Evolutionary conservation across 2,797 vertebrate species (phyloP).

Genomic region (Cossypha heuglini): DNA sequence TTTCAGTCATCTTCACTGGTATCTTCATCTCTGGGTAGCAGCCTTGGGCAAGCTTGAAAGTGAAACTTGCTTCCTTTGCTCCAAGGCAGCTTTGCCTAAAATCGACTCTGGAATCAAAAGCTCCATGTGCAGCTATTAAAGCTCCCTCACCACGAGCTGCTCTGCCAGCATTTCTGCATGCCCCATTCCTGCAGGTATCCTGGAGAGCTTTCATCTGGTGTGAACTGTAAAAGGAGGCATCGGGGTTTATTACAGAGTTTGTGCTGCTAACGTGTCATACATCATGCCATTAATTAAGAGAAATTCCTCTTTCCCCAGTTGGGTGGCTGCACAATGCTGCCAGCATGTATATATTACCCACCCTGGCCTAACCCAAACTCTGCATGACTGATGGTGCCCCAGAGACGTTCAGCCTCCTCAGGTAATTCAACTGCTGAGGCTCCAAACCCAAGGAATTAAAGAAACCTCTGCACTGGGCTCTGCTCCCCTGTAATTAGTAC

Average conservation of each 20-base stretch:
- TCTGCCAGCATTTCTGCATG: constrained; percentile 24
- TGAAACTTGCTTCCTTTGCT: constrained; percentile 41
- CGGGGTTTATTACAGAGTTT: constrained; percentile 24
- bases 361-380: constrained; percentile 46
- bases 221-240: constrained; percentile 12
- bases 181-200: constrained; percentile 8
- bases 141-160: constrained; percentile 10
- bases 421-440: constrained; percentile 58
- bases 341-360: constrained; percentile 48
- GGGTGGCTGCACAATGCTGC: constrained; percentile 44
- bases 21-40: constrained; percentile 19
- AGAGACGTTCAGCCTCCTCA: constrained; percentile 57
- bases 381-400: constrained; percentile 57
- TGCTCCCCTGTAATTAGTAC: constrained; percentile 66
- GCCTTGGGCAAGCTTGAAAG: constrained; percentile 25
- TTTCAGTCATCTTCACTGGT: neutral
- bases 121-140: constrained; percentile 42
- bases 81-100: constrained; percentile 28
- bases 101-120: constrained; percentile 11
- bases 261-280: constrained; percentile 23
- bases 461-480: constrained; percentile 62
- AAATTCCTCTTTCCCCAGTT: constrained; percentile 58
- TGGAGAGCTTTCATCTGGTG: neutral
- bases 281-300: constrained; percentile 68
- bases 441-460: constrained; percentile 60